These are phyloP conservation scores for Lymantria monacha DNA, from an alignment of 2,888 invertebrate species.

Conservation along the genomic window DNA sequence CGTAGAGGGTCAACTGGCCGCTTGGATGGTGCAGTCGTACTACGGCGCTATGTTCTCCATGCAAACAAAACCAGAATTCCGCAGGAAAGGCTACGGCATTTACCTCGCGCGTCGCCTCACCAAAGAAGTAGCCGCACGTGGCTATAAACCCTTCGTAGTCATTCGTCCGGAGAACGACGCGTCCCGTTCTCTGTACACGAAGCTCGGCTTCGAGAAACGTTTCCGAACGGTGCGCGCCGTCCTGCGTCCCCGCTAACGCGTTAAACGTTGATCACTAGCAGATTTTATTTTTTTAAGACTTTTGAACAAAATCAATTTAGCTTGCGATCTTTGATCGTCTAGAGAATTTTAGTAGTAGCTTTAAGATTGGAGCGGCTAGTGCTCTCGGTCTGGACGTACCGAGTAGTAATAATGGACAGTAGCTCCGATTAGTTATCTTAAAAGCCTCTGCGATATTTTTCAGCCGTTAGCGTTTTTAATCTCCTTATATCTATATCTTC, in stretches of 20 bases:
- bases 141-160: constrained; percentile 93
- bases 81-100: constrained; percentile 89
- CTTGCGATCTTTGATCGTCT: constrained; percentile 80
- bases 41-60: constrained; percentile 96
- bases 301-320: constrained; percentile 77
- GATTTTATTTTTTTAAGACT: constrained; percentile 83
- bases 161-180: constrained; percentile 93
- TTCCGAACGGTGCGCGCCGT: constrained; percentile 92
- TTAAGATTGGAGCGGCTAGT: constrained; percentile 72
- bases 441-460: constrained; percentile 46
- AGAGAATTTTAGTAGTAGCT: constrained; percentile 78
- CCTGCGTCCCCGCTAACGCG: constrained; percentile 81
- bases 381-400: constrained; percentile 62
- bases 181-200: constrained; percentile 90
- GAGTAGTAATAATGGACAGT: constrained; percentile 26
- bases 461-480: constrained; percentile 52
- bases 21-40: constrained; percentile 96
- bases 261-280: constrained; percentile 71
- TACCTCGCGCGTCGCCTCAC: constrained; percentile 87
- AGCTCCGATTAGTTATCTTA: constrained; percentile 28
- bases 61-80: constrained; percentile 91
- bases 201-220: constrained; percentile 90
- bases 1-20: constrained; percentile 88
- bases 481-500: constrained; percentile 47
- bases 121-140: constrained; percentile 85